Percentiles rank a stretch among this genome's conserved stretches.
phyloP scores from a whole-genome alignment of 2,113 vertebrate genomes.

The Pygoscelis adeliae region DNA sequence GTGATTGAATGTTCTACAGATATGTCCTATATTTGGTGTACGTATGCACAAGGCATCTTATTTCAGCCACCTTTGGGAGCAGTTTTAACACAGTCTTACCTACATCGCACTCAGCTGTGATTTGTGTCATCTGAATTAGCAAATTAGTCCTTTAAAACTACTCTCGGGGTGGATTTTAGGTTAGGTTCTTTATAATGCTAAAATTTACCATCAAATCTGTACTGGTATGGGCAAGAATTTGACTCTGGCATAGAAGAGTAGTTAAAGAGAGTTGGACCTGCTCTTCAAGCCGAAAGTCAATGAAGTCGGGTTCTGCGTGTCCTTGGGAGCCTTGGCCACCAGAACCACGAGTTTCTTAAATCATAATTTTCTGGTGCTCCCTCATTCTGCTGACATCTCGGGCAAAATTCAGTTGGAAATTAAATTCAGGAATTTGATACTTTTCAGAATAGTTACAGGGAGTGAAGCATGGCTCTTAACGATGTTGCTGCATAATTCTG shows the following conservation, averaged over 20 bases:
- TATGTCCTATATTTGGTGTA: neutral
- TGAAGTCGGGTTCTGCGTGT: neutral
- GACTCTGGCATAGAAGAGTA: neutral
- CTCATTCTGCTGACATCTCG: neutral
- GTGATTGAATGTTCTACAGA: conserved; percentile 25
- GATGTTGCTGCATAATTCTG: neutral
- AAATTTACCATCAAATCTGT: neutral
- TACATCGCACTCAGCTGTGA: accelerated
- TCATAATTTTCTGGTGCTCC: neutral
- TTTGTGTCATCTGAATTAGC: neutral
- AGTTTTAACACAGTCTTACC: neutral
- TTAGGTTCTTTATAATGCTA: neutral
- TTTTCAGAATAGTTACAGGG: neutral
- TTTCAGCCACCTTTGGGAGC: neutral
- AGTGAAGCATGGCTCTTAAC: neutral
- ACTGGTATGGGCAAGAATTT: neutral
- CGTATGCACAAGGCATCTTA: neutral
- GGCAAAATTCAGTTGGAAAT: neutral
- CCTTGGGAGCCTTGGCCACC: neutral
- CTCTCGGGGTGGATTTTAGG: neutral
- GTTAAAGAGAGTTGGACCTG: neutral
- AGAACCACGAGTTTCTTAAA: neutral
- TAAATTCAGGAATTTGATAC: neutral
- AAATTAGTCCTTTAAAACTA: neutral
- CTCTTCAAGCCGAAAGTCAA: neutral